Conservation (phyloP, 2,113 vertebrate species). For the Prochilodus magdalenae region DNA sequence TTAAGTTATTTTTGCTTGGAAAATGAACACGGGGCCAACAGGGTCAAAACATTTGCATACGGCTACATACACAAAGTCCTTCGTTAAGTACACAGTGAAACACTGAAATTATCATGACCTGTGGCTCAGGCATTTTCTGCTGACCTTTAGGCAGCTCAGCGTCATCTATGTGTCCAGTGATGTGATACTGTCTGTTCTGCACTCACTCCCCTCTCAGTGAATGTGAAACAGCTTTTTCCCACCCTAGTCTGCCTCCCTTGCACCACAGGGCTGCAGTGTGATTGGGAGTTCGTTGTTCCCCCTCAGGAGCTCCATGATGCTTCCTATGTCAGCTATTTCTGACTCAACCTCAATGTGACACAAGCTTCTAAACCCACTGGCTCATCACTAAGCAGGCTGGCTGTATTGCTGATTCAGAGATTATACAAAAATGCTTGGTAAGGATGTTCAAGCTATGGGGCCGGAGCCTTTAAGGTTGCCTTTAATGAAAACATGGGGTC, state of each 20-base stretch:
- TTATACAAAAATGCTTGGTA: background rate
- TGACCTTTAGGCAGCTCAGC: slow-evolving; percentile 9
- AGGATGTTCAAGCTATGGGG: too few relatives aligned
- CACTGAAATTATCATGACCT: background rate
- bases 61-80: background rate
- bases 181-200: too few relatives aligned
- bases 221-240: background rate
- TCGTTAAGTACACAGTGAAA: background rate
- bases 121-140: background rate
- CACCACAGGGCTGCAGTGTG: slow-evolving; percentile 2
- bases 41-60: too few relatives aligned
- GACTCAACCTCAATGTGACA: slow-evolving; percentile 4
- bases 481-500: background rate
- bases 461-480: too few relatives aligned
- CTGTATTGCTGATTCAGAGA: background rate
- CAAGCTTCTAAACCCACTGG: background rate
- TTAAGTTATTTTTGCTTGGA: too few relatives aligned
- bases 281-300: background rate
- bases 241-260: background rate
- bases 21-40: too few relatives aligned
- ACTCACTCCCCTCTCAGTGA: background rate
- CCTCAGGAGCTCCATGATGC: slow-evolving; percentile 9
- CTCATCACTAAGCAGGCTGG: background rate
- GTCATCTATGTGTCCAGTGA: slow-evolving; percentile 13
- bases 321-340: slow-evolving; percentile 13